These are phyloP conservation scores for Penaeus indicus DNA, from an alignment of 1,140 invertebrate genomes.

Conservation along the genomic window DNA sequence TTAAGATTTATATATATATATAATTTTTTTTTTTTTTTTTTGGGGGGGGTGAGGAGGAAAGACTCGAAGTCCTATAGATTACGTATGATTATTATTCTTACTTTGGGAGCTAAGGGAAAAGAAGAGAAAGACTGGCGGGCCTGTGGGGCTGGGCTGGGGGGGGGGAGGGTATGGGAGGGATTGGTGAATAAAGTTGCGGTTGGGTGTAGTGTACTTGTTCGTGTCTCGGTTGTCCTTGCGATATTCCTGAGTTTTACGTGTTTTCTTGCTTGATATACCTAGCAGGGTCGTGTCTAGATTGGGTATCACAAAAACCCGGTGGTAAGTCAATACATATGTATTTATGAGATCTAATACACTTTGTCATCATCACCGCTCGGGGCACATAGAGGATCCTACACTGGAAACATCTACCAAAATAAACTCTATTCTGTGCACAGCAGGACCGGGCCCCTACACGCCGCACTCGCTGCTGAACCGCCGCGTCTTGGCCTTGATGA, in stretches of 20 bases:
- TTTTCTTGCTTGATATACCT: too few relatives aligned
- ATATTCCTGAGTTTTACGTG: too few relatives aligned
- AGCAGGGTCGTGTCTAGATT: too few relatives aligned
- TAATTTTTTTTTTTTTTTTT: too few relatives aligned
- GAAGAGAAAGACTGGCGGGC: not conserved
- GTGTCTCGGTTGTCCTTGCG: not conserved
- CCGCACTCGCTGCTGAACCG: conserved; percentile 35
- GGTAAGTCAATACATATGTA: conserved; percentile 31
- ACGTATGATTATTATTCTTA: too few relatives aligned
- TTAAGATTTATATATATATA: too few relatives aligned
- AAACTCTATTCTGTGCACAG: conserved; percentile 44
- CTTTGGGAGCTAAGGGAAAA: not conserved
- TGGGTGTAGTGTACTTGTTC: not conserved
- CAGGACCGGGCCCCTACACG: not conserved
- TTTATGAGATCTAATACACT: conserved; percentile 47
- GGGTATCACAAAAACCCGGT: too few relatives aligned
- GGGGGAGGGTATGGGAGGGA: not conserved
- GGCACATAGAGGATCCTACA: conserved; percentile 8
- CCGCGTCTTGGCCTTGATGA: conserved; percentile 38
- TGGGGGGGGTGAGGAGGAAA: too few relatives aligned
- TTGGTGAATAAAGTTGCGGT: not conserved
- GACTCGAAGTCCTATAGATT: too few relatives aligned
- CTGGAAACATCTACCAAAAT: conserved; percentile 53
- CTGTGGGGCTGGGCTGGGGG: not conserved
- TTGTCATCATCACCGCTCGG: conserved; percentile 2